These are phyloP conservation scores for Cercopithecus hamlyni DNA, from an alignment of 2,797 vertebrate genomes.

Conservation along the genomic window DNA sequence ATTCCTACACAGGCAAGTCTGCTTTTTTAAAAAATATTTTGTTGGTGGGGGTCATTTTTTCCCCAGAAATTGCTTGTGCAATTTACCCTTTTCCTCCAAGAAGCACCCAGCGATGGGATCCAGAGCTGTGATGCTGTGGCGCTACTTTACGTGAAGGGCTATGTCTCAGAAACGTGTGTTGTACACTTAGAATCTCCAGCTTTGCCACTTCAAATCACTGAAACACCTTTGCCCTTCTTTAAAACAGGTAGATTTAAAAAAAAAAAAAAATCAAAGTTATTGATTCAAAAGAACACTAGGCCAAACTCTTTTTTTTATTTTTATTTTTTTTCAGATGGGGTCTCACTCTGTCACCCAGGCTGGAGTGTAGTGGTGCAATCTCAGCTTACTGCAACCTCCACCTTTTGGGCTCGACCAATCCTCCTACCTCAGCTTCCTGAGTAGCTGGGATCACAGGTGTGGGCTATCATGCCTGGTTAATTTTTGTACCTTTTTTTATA, in stretches of 20 bases:
- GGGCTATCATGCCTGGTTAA: background rate
- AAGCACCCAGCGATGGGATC: background rate
- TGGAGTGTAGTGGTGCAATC: background rate
- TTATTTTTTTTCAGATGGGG: background rate
- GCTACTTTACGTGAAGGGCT: background rate
- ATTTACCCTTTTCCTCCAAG: background rate
- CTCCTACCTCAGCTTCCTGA: background rate
- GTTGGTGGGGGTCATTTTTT: background rate
- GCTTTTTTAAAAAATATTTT: background rate
- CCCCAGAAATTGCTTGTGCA: background rate
- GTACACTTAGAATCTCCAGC: background rate
- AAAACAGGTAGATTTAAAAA: background rate
- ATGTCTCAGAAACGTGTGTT: background rate
- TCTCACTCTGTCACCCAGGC: background rate
- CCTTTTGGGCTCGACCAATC: background rate
- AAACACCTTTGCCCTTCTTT: background rate
- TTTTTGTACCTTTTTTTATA: background rate
- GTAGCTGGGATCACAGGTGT: background rate
- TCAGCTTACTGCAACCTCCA: background rate
- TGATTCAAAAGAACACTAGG: background rate
- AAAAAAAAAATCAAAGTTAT: background rate
- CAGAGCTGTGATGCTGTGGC: accelerated
- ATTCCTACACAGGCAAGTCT: background rate
- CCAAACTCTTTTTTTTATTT: background rate
- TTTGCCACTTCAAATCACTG: background rate